phyloP scores from a whole-genome alignment of 1,140 invertebrate species.

The Lordiphosa mommai region DNA sequence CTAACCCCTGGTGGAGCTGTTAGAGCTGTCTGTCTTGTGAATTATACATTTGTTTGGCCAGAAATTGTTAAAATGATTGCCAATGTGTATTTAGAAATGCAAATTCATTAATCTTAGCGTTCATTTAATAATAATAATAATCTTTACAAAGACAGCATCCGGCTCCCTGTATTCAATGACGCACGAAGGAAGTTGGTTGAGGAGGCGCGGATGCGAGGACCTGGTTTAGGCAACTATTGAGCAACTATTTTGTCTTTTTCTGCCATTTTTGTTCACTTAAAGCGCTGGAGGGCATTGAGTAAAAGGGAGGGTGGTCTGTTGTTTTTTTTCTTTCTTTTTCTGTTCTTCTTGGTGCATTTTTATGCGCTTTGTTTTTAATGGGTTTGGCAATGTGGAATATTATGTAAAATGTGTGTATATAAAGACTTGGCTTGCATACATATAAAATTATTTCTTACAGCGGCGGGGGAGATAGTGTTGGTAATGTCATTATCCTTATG shows the following conservation, averaged over 20 bases:
- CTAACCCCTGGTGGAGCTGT: neutral
- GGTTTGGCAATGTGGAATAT: constrained; percentile 36
- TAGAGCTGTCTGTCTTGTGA: constrained; percentile 32
- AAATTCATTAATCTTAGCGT: constrained; percentile 52
- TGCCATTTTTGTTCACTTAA: neutral
- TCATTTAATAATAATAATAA: constrained; percentile 59
- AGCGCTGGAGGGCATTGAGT: neutral
- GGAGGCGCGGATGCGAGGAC: neutral
- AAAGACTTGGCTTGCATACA: neutral
- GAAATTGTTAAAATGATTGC: constrained; percentile 61
- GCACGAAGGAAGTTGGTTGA: neutral
- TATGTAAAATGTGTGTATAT: neutral
- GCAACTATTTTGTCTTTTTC: constrained; percentile 16
- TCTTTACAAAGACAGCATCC: constrained; percentile 33
- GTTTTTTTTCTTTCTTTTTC: constrained; percentile 7
- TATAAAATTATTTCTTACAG: constrained; percentile 3
- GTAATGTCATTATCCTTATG: constrained; percentile 22
- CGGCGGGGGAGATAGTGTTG: constrained; percentile 1
- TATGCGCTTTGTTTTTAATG: constrained; percentile 54
- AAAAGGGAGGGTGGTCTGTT: neutral
- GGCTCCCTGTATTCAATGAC: neutral
- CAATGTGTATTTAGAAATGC: constrained; percentile 71
- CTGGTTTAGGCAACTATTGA: neutral
- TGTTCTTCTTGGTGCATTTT: constrained; percentile 34
- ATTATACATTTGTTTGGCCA: constrained; percentile 36